Conservation (phyloP, 2,113 vertebrate genomes). For the Thermophis baileyi region DNA sequence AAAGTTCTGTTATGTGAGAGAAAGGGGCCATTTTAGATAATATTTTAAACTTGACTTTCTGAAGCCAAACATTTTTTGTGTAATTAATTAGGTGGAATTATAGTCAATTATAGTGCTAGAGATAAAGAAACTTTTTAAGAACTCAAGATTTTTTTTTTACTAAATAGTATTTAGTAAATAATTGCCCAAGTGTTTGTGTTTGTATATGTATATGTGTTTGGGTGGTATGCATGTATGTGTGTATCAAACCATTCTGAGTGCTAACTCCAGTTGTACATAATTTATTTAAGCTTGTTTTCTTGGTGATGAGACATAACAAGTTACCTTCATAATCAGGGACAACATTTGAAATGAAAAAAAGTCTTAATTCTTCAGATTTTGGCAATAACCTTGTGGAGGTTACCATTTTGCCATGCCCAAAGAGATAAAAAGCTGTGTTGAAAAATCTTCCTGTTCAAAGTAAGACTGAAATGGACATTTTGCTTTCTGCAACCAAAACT, state of each 20-base stretch:
- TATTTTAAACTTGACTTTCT: neutral
- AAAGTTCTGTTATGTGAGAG: neutral
- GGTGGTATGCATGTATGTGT: slow-evolving; percentile 63
- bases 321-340: slow-evolving; percentile 64
- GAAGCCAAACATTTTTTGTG: slow-evolving; percentile 37
- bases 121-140: slow-evolving; percentile 21
- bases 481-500: neutral
- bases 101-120: slow-evolving; percentile 35
- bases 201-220: neutral
- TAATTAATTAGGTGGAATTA: slow-evolving; percentile 55
- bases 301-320: slow-evolving; percentile 53
- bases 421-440: neutral
- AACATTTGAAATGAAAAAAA: neutral
- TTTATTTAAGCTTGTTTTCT: slow-evolving; percentile 49
- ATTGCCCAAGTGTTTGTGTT: slow-evolving; percentile 40
- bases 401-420: neutral
- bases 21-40: neutral
- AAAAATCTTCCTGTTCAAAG: neutral
- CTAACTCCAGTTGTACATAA: slow-evolving; percentile 42
- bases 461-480: neutral
- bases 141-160: neutral
- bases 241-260: slow-evolving; percentile 63
- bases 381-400: neutral
- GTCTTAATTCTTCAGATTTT: neutral
- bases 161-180: slow-evolving; percentile 57